Base-by-base conservation (phyloP, 2,888 invertebrate genomes). In the Parnassius apollo region DNA sequence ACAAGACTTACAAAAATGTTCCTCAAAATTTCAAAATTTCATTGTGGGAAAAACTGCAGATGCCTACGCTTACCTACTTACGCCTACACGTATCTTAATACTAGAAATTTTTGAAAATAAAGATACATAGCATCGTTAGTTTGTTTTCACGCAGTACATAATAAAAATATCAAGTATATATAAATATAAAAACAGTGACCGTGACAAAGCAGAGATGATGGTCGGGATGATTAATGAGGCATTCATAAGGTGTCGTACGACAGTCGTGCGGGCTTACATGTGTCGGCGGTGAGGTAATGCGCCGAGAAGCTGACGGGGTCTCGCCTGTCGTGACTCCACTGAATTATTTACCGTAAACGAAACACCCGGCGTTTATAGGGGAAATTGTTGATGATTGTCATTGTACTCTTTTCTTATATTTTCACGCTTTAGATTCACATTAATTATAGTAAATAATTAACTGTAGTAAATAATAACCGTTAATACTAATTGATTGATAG, bases 221-320 rank as follows among this genome's bases (percentile, higher is more conserved):
- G 65, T 71, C 48, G 73, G 60, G 69, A 83, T 90, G 90, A 91
- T 88, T 85, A 86, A 91, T 85, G 91, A 83, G 74, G 77, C 77
- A 87, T 88, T 89, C 87, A 90, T 90, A 89, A 89, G 86, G 83
- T 84, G 83, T 80, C 75, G 71, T 74, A 70, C 68, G 64, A 67
- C 67, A 69, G 71, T 69, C 71, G 75, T 73, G 73, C 69, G 66
- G 86, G 85, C 90, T 87, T 85, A 88, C 85, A 83, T 80, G 83
- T 88, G 85, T 87, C 85, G 80, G 82, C 81, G 80, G 80, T 71
- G 79, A 76, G 74, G 81, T 88, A 88, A 90, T 86, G 84, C 81
- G 66, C 75, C 77, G 82, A 78, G 81, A 82, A 75, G 70, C 66
- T 55, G 71, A 68, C 74, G 73, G 69, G 69, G 69, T 70, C 63